phyloP scores from a whole-genome alignment of 1,140 invertebrate species.

The Stegodyphus dumicola region DNA sequence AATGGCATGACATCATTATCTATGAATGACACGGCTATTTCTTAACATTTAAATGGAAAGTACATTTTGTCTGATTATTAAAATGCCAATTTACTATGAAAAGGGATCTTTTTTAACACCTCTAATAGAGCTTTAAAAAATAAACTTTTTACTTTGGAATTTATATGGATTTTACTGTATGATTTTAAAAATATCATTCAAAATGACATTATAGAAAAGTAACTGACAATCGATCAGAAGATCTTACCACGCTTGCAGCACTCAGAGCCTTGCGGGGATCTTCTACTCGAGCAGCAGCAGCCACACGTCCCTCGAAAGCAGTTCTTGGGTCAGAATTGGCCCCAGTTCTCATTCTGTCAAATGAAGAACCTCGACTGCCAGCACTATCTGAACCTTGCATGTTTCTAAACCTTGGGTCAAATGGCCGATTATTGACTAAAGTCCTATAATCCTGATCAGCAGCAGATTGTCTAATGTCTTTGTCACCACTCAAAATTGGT shows the following conservation, averaged over 20 bases:
- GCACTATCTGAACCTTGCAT: not conserved
- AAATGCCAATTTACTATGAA: no score
- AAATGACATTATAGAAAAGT: no score
- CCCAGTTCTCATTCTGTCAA: not conserved
- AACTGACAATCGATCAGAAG: not conserved
- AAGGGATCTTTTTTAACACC: no score
- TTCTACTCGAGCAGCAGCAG: conserved; percentile 8
- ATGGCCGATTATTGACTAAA: conserved; percentile 19
- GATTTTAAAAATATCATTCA: no score
- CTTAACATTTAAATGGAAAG: no score
- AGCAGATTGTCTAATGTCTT: conserved; percentile 62
- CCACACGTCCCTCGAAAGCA: not conserved
- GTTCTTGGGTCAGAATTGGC: conserved; percentile 5
- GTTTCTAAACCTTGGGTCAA: conserved; percentile 41
- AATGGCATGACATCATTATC: no score
- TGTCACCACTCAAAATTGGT: conserved; percentile 61
- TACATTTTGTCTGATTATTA: no score
- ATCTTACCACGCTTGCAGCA: not conserved
- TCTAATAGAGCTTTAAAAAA: no score
- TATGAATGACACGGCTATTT: no score
- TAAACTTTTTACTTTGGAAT: no score
- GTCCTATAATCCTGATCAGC: conserved; percentile 64
- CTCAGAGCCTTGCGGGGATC: conserved; percentile 22
- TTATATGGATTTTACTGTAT: no score
- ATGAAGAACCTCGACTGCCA: not conserved